Evolutionary conservation across 2,888 invertebrate genomes (phyloP), one percentile per base, ranked within the genome.

Genomic region (Camptogramma bilineatum): DNA sequence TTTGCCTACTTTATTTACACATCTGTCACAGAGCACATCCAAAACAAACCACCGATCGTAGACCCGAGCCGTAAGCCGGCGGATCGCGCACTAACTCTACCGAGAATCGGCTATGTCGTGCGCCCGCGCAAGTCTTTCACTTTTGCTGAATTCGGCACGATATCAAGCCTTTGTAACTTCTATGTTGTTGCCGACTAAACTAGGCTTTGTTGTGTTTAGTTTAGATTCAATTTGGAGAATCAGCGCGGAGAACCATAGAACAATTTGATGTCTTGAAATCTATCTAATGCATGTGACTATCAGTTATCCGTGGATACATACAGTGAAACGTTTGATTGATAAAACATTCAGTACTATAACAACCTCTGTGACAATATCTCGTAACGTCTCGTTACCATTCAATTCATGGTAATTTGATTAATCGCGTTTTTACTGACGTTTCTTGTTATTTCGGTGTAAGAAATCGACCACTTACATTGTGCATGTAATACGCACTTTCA

Each of bases 121-220:
- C 78, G 81, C 81, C 74, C 73, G 78, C 85, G 82, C 80, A 78
- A 71, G 68, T 91, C 91, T 91, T 91, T 91, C 91, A 89, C 91
- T 88, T 85, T 77, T 72, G 78, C 74, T 71, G 72, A 76, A 78
- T 79, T 77, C 77, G 74, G 73, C 71, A 70, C 71, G 74, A 71
- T 70, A 64, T 31, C 54, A 46, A 34, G 28, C 18, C 10, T 42
- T 18, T 56, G 4, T 42, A 52, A 60, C 64, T 60, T 1, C 16
- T 19, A 31, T 24, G 17, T 0, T 46, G 28, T 44, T 52, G 19
- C 13, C 19, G 28, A 9, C 21, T 19, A 47, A 56, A 52, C 2
- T 56, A 13, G 13, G 42, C 42, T 17, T 42, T 18, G 56, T 19
- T 17, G 17, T 31, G 16, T 16, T 56, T 19, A 28, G 16, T 8